Evolutionary conservation across 2,113 vertebrate species (phyloP).

Genomic region (Apodemus speciosus): DNA sequence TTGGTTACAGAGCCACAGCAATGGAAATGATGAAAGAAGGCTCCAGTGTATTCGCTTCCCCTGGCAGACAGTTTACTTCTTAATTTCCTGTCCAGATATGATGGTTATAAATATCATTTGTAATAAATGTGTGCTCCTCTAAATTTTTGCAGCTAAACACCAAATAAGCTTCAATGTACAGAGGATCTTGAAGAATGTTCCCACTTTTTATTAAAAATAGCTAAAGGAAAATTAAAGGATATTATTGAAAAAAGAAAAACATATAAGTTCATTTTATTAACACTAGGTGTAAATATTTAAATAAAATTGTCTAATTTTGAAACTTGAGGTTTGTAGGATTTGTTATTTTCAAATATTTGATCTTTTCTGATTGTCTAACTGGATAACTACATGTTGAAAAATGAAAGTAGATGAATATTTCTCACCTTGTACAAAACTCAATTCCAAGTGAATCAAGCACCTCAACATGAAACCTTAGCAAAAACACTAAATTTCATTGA

Average conservation of each 20-base stretch:
- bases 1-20: neutral
- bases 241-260: neutral
- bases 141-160: neutral
- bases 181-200: neutral
- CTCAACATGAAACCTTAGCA: no score
- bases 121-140: neutral
- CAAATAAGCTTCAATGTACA: neutral
- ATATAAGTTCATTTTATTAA: neutral
- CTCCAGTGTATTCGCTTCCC: neutral
- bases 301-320: neutral
- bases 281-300: neutral
- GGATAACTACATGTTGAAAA: no score
- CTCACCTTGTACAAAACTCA: no score
- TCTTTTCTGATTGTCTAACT: no score
- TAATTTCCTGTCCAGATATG: conserved; percentile 1
- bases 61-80: neutral
- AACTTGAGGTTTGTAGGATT: neutral
- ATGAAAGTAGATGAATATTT: no score
- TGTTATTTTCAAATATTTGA: neutral
- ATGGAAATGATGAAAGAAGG: neutral
- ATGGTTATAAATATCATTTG: neutral
- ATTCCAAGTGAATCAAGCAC: no score
- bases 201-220: neutral
- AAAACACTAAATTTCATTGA: no score
- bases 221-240: neutral